These are phyloP conservation scores for Poeciliopsis prolifica DNA, from an alignment of 2,113 vertebrate genomes.

Conservation along the genomic window DNA sequence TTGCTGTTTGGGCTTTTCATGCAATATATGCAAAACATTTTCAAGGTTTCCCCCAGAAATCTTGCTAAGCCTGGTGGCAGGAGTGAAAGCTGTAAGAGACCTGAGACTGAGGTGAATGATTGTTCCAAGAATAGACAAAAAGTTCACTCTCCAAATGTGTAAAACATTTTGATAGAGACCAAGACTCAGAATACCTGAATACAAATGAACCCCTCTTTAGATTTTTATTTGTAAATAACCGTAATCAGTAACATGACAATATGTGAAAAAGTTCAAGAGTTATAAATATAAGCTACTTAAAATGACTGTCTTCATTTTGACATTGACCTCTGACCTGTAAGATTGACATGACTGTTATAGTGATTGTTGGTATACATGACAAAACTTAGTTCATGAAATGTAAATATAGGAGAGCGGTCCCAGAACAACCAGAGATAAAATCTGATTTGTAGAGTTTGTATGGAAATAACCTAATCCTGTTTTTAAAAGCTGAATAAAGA, in stretches of 20 bases:
- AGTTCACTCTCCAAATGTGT: too few species aligned
- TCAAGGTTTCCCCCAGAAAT: too few species aligned
- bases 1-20: too few species aligned
- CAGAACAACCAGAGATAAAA: slow-evolving; percentile 25
- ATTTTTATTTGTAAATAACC: too few species aligned
- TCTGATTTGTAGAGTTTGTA: slow-evolving; percentile 42
- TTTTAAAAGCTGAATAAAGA: slow-evolving; percentile 3
- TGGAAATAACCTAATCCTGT: slow-evolving; percentile 55
- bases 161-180: too few species aligned
- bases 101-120: too few species aligned
- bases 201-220: too few species aligned
- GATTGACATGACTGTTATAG: not conserved
- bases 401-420: slow-evolving; percentile 21
- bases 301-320: slow-evolving; percentile 1
- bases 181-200: too few species aligned
- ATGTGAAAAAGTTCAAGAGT: not conserved
- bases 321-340: slow-evolving; percentile 9
- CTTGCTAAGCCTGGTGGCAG: too few species aligned
- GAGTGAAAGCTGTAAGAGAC: too few species aligned
- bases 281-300: not conserved
- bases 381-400: slow-evolving; percentile 9
- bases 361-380: not conserved
- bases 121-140: too few species aligned
- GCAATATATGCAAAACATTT: too few species aligned
- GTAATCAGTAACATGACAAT: not conserved